Evolutionary conservation across 2,113 vertebrate species (phyloP).

Genomic region (Syngnathus scovelli): DNA sequence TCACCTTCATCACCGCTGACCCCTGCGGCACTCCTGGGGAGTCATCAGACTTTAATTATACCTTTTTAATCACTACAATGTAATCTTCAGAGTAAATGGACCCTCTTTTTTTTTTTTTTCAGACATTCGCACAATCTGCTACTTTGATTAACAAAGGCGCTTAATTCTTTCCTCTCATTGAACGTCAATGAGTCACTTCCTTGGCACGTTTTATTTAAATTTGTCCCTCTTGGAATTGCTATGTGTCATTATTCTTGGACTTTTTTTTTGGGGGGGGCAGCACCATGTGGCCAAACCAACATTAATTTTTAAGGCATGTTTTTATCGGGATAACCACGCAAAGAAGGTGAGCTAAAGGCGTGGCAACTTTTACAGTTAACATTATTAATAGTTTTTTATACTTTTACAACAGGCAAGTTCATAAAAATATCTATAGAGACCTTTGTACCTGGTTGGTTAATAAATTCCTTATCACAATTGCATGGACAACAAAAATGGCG

Average conservation of each 20-base stretch:
- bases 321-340: background rate
- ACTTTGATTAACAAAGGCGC: constrained; percentile 3
- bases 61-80: constrained; percentile 64
- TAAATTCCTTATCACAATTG: too few species aligned
- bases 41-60: constrained; percentile 62
- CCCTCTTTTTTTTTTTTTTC: background rate
- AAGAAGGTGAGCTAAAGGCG: too few species aligned
- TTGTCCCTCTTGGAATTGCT: background rate
- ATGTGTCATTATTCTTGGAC: background rate
- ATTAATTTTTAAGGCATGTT: background rate
- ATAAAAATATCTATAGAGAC: too few species aligned
- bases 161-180: background rate
- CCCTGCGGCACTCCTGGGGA: constrained; percentile 51
- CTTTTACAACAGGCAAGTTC: too few species aligned
- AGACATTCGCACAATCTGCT: background rate
- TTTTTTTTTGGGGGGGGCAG: background rate
- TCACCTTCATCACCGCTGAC: constrained; percentile 44
- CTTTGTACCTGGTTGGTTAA: too few species aligned
- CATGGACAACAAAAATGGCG: too few species aligned
- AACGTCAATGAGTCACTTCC: background rate
- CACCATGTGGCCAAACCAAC: background rate
- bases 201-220: background rate
- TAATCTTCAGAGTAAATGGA: constrained; percentile 27
- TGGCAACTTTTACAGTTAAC: too few species aligned
- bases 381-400: too few species aligned